Evolutionary conservation across 1,140 invertebrate genomes (phyloP), one percentile per base, ranked within the genome.

Genomic region (Caenorhabditis inopinata): DNA sequence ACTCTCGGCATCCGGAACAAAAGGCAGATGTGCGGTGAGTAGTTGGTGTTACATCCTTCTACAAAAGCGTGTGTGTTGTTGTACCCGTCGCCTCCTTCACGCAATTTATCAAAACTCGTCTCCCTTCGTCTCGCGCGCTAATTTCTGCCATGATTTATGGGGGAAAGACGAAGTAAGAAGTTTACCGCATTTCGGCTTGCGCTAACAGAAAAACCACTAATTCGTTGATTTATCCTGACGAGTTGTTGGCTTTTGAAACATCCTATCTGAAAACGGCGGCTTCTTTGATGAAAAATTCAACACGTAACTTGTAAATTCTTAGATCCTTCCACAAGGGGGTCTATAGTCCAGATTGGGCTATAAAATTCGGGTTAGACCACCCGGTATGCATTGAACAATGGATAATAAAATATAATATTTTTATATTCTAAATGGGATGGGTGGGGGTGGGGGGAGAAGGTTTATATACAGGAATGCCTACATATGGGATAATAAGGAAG

Each of bases 21-120:
- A 68, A 68, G 58, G 58, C 58, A 68, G 58, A 68, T 68, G 58
- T 68, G 32, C 32, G 32, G 32, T 42, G 38, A 68, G 58, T 68
- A 68, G 58, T 68, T 68, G 27, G 58, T 68, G 27, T 68, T 68
- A 68, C 58, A 68, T n/a, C n/a, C 16, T 38, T 7, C 18, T 25
- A 6, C 38, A 35, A 21, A 21, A 29, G 16, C 21, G 29, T 68
- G 35, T 29, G 35, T 68, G 32, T 68, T 68, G 38, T 7, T 42
- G 38, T 42, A 7, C 5, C 38, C 5, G n/a, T n/a, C 38, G 6
- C 38, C 14, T 42, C 14, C 38, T 42, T 42, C 38, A 38, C 58
- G 27, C 32, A 68, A 42, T n/a, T 68, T 38, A 68, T 68, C 58
- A 68, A 68, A 12, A 42, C n/a, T 1, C 32, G 5, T 42, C 14